Evolutionary conservation across 2,888 invertebrate genomes (phyloP), one percentile per base, ranked within the genome.

Genomic region (Disparrhopalites patrizii): DNA sequence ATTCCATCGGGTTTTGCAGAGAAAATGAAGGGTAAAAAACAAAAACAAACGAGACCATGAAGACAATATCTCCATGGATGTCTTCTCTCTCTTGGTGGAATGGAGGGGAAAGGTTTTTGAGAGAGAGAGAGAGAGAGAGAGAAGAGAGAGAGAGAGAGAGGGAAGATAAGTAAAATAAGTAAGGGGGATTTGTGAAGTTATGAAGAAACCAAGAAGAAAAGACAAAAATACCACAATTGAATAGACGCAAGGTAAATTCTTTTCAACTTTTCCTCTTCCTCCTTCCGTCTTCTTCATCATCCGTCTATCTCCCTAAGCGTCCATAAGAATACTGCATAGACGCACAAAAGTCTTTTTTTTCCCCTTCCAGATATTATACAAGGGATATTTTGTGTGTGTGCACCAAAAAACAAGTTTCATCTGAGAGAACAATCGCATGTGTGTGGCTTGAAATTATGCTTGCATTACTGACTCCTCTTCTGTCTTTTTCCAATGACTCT

Each of bases 191-290:
- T 40, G n/a, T 20, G 20, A 20, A 18, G 20, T 40, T 33, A 54
- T 20, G 47, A 20, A 47, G 15, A 47, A 47, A 47, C 47, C 47
- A 20, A 47, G 25, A 51, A 51, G 50, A 25, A 1, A 61, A 61
- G 61, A 61, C 61, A 61, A 61, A 61, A 61, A 61, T 61, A 61
- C 61, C 61, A 61, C 61, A 61, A 61, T 61, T 50, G 61, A 61
- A 30, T 23, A 61, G 28, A 61, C 50, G 31, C 51, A 50, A 61
- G 50, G 61, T 61, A 61, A 31, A 50, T 27, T 61, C 30, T 52
- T 31, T 54, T 54, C 25, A 47, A 47, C 47, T 47, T 36, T 57
- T 57, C 40, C 25, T 33, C 47, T 56, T 58, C 43, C 25, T 54
- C 33, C 33, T 54, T 31, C 31, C 31, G 30, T 20, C 54, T n/a